Conservation (phyloP, 2,888 invertebrate genomes). For the Trachelus troglodyta region DNA sequence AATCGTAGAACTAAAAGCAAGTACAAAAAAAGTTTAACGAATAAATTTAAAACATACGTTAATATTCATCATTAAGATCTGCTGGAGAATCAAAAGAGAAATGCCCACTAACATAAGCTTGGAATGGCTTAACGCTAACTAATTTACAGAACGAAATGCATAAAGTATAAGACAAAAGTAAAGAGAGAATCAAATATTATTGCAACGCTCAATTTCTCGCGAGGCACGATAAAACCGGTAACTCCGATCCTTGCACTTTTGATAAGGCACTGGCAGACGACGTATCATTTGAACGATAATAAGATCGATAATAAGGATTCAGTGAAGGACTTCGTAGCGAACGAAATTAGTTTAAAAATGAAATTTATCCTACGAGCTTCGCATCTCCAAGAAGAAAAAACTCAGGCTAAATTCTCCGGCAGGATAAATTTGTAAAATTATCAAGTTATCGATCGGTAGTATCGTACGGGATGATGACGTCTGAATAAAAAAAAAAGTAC, state of each 20-base stretch:
- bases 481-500: background rate
- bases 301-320: background rate
- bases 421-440: too few species aligned
- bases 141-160: background rate
- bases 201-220: background rate
- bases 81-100: background rate
- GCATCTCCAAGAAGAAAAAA: background rate
- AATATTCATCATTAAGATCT: conserved; percentile 2
- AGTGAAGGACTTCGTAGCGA: background rate
- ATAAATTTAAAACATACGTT: conserved; percentile 18
- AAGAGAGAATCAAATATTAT: background rate
- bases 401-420: background rate
- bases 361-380: background rate
- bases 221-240: background rate
- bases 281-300: background rate
- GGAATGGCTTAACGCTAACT: background rate
- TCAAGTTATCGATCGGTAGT: background rate
- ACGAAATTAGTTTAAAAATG: background rate
- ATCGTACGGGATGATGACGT: background rate
- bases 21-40: conserved; percentile 10
- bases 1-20: conserved; percentile 1
- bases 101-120: background rate
- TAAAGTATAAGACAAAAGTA: background rate
- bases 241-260: background rate
- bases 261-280: background rate